These are phyloP conservation scores for Scortum barcoo DNA, from an alignment of 2,113 vertebrate genomes.

Conservation along the genomic window DNA sequence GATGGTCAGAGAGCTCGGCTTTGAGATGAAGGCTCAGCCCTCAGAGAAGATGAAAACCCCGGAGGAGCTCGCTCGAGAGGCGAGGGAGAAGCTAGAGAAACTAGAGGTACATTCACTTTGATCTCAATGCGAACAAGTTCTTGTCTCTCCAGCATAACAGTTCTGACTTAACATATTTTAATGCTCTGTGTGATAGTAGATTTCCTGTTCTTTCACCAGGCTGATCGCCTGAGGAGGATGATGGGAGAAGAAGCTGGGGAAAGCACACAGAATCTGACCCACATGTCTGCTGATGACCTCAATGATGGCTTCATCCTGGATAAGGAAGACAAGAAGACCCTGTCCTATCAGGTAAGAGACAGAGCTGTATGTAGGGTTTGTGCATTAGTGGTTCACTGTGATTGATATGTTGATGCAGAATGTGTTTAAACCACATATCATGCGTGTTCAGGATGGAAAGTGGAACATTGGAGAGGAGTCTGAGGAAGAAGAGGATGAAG, in stretches of 20 bases:
- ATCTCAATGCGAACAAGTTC: neutral
- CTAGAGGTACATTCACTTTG: constrained; percentile 86
- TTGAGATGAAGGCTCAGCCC: constrained; percentile 97
- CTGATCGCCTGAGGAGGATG: constrained; percentile 93
- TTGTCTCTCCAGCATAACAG: neutral
- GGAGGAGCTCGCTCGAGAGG: constrained; percentile 92
- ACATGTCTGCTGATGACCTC: constrained; percentile 93
- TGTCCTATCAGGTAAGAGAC: constrained; percentile 89
- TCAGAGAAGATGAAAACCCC: constrained; percentile 93
- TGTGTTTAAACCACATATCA: neutral
- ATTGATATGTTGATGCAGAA: neutral
- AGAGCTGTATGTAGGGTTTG: accelerated
- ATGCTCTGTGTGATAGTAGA: neutral
- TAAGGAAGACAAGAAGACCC: constrained; percentile 86
- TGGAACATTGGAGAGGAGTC: constrained; percentile 75
- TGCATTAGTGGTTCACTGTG: neutral
- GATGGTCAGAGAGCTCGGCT: constrained; percentile 95
- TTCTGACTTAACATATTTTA: neutral
- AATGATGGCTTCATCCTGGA: constrained; percentile 93
- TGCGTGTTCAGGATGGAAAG: constrained; percentile 87
- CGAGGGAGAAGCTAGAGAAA: constrained; percentile 86
- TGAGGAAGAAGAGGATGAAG: constrained; percentile 61
- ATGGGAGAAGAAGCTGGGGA: constrained; percentile 82
- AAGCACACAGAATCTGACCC: constrained; percentile 69
- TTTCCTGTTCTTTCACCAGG: constrained; percentile 78